Evolutionary conservation across 35 echinoderm and acorn worm genomes (phyloP), one percentile per base, ranked within the genome.

Genomic region (Patiria miniata): DNA sequence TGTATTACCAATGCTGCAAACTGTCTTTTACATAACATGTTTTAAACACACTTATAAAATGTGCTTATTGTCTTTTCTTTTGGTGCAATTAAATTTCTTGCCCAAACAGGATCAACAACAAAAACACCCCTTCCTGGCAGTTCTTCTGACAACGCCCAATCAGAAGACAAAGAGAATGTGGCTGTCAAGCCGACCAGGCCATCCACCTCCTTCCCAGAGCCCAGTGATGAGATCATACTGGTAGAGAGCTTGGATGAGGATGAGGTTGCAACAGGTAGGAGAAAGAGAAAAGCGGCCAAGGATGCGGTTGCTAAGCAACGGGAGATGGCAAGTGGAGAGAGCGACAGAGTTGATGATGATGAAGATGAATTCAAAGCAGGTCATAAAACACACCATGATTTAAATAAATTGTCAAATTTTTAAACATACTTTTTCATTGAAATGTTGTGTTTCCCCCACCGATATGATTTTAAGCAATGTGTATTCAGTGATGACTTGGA

Each of bases 281-380:
- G 77, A 51, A 51, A 51, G 86, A 88, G 77, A 34, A 55, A 79
- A 58, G 86, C 86, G 14, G 85, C 85, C 69, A 51, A 51, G 69
- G 86, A 1, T 17, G 86, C 86, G 1, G 86, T 88, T 88, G 86
- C 77, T 44, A 88, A 88, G 86, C 86, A 88, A 80, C 86, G 86
- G 44, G 50, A 80, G 22, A 88, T 88, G 86, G 44, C 39, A 2
- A 52, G 68, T 88, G 85, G 52, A 26, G 85, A 87, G 39, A 19
- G 30, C 36, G 86, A 80, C 7, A 76, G 54, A 10, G 39, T 0
- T 22, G 77, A 88, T 15, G 86, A 86, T 8, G 84, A 57, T 16
- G 84, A 88, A 54, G 51, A 79, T 2, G 86, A 88, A 0, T 88
- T 88, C 56, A 77, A 80, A 50, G 86, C 77, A 32, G 86, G 86